Conservation (phyloP, 2,113 vertebrate species). For the Dicrurus megarhynchus region DNA sequence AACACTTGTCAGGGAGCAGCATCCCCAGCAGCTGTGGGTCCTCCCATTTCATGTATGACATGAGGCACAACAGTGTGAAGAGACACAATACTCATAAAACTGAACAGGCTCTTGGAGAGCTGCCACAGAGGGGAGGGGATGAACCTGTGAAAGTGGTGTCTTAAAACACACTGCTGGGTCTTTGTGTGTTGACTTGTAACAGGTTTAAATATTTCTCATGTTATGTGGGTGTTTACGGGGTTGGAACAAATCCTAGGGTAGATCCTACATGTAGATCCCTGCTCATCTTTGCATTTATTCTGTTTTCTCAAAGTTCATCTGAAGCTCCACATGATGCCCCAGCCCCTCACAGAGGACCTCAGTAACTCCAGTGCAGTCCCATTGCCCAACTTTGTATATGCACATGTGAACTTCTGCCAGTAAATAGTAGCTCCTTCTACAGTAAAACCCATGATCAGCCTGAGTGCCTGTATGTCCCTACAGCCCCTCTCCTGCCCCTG, state of each 20-base stretch:
- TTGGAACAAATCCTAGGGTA: background rate
- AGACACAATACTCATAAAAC: background rate
- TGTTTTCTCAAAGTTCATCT: background rate
- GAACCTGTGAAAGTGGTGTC: background rate
- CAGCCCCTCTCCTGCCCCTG: background rate
- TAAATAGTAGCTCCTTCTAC: background rate
- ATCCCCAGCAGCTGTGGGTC: background rate
- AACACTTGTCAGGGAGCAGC: background rate
- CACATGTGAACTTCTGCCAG: background rate
- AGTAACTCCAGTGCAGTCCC: background rate
- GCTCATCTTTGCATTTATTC: background rate
- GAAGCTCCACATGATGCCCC: background rate
- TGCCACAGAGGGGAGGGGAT: background rate
- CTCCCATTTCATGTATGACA: background rate
- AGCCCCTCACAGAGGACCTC: background rate
- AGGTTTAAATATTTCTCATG: background rate
- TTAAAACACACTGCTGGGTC: background rate
- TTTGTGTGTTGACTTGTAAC: background rate
- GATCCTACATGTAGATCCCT: background rate
- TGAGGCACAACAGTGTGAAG: rapidly evolving
- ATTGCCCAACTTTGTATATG: background rate
- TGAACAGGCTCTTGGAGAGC: background rate
- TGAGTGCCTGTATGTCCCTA: background rate
- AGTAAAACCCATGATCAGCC: background rate
- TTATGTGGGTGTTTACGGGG: background rate